Conservation (phyloP, 2,113 vertebrate genomes). For the Erythrolamprus reginae region DNA sequence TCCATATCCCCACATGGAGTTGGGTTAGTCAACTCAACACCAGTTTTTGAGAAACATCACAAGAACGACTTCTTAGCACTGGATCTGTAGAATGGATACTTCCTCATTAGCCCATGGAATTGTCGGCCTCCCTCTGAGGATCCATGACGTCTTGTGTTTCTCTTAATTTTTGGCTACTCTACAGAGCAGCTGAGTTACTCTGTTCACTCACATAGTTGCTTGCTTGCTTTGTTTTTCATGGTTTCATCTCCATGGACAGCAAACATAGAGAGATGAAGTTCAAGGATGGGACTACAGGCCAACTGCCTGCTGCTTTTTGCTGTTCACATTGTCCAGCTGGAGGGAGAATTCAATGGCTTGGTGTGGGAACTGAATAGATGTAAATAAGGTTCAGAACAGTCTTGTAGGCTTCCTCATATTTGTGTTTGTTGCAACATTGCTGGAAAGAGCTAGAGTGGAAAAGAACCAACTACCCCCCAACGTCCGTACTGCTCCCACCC, state of each 20-base stretch:
- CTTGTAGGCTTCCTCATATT: not conserved
- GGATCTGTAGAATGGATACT: not conserved
- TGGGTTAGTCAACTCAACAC: not conserved
- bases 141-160: not conserved
- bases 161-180: not conserved
- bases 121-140: not conserved
- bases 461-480: too few relatives aligned
- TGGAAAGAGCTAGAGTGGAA: not conserved
- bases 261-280: not conserved
- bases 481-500: too few relatives aligned
- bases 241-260: not conserved
- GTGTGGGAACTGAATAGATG: not conserved
- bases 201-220: not conserved
- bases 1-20: not conserved
- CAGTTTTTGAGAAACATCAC: not conserved
- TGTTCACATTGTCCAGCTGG: not conserved
- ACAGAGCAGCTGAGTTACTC: not conserved
- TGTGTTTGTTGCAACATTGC: not conserved
- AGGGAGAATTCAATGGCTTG: not conserved
- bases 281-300: not conserved
- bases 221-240: not conserved
- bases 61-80: not conserved
- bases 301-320: not conserved
- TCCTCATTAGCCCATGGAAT: not conserved
- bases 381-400: not conserved